Conservation (phyloP, 2,888 invertebrate species). For the Nephrotoma appendiculata region DNA sequence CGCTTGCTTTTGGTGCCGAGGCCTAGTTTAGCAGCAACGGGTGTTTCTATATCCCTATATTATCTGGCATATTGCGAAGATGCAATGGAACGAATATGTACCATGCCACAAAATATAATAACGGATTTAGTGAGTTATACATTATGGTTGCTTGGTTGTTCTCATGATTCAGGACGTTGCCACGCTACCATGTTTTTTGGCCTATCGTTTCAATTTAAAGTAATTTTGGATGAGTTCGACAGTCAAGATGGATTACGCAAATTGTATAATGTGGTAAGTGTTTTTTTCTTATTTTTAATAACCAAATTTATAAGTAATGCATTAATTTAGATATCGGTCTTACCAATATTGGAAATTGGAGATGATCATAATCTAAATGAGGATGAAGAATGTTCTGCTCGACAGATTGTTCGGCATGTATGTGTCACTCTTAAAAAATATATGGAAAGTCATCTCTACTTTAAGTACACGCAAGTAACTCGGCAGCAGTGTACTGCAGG, state of each 20-base stretch:
- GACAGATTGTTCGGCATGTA: slow-evolving; percentile 83
- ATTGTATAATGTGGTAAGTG: slow-evolving; percentile 66
- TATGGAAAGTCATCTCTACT: slow-evolving; percentile 76
- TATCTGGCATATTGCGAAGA: slow-evolving; percentile 95
- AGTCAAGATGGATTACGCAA: slow-evolving; percentile 80
- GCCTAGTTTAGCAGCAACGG: slow-evolving; percentile 90
- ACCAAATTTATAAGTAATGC: neutral
- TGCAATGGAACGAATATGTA: slow-evolving; percentile 91
- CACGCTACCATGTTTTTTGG: slow-evolving; percentile 98
- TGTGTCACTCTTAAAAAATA: slow-evolving; percentile 81
- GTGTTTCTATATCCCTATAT: slow-evolving; percentile 90
- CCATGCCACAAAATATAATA: slow-evolving; percentile 63
- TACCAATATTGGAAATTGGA: slow-evolving; percentile 66
- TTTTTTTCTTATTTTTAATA: neutral
- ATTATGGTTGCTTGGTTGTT: slow-evolving; percentile 89
- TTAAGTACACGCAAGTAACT: slow-evolving; percentile 58
- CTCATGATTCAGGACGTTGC: slow-evolving; percentile 93
- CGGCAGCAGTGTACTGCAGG: slow-evolving; percentile 38
- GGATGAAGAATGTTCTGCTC: slow-evolving; percentile 78
- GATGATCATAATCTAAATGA: slow-evolving; percentile 56
- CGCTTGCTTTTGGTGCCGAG: slow-evolving; percentile 77
- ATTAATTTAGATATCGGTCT: slow-evolving; percentile 54
- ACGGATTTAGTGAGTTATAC: slow-evolving; percentile 75
- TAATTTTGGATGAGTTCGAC: slow-evolving; percentile 91
- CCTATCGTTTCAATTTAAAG: slow-evolving; percentile 81